Percentiles rank a stretch among this genome's conserved stretches.
These are phyloP conservation scores for Arothron firmamentum DNA, from an alignment of 2,113 vertebrate species.

Conservation along the genomic window DNA sequence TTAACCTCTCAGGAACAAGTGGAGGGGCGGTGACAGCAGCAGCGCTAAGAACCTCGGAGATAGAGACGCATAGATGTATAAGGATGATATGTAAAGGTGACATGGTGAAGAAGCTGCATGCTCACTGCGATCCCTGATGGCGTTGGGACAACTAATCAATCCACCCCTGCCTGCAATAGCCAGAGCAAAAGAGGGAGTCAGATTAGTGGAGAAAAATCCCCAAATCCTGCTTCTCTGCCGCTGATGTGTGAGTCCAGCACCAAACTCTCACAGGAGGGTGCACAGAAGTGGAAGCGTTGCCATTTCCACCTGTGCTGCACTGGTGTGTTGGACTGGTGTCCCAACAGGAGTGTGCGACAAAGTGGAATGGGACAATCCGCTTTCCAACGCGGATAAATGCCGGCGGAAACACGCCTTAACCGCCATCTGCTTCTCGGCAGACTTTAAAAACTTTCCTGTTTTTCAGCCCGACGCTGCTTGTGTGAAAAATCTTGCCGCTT, in stretches of 20 bases:
- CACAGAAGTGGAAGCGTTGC: too few relatives aligned
- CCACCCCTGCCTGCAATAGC: conserved; percentile 44
- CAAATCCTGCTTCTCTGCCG: neutral
- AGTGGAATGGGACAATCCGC: too few relatives aligned
- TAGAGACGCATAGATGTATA: conserved; percentile 51
- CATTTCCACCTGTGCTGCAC: neutral
- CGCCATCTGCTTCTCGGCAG: conserved; percentile 44
- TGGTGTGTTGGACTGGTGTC: neutral
- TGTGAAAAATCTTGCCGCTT: conserved; percentile 54
- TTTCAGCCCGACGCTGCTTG: conserved; percentile 54
- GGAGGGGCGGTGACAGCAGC: conserved; percentile 39
- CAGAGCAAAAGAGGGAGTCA: conserved; percentile 1
- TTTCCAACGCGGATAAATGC: too few relatives aligned
- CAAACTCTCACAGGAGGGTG: too few relatives aligned
- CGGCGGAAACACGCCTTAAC: conserved; percentile 29
- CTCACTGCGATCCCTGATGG: conserved; percentile 33
- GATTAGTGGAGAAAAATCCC: neutral
- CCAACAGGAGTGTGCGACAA: conserved; percentile 10
- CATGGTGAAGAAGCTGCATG: conserved; percentile 12
- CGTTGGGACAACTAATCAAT: conserved; percentile 67
- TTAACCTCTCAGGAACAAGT: conserved; percentile 56
- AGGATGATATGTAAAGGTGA: conserved; percentile 50
- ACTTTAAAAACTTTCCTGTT: conserved; percentile 64
- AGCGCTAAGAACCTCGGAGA: conserved; percentile 41
- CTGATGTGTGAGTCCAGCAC: too few relatives aligned